Base-by-base conservation (phyloP, 2,888 invertebrate genomes). In the Meloe dianella region DNA sequence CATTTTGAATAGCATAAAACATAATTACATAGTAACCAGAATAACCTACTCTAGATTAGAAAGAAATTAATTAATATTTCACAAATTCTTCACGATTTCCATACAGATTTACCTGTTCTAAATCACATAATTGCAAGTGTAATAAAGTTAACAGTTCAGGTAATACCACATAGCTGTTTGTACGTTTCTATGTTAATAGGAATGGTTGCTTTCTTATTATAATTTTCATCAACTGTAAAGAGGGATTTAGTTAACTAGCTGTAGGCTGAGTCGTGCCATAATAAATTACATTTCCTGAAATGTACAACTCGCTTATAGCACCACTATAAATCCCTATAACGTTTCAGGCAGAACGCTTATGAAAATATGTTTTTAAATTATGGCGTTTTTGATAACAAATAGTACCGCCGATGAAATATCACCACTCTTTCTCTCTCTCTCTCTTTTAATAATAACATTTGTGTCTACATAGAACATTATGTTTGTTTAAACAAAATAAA, bases 311-410 rank as follows among this genome's bases (percentile, higher is more conserved):
- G 74, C 72, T 69, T 54, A 56, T 60, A 68, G 75, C 73, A 71
- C 64, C 71, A 74, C 73, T 60, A 75, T 76, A 76, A 77, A 75
- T 75, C 72, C 72, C 71, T 70, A 74, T 74, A 75, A 72, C 70
- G 71, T 74, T 74, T 71, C 73, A 69, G 68, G 71, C 12, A 24
- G 73, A 67, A 65, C 69, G 73, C 74, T 75, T 73, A 75, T 73
- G 72, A 77, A 76, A 77, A 77, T 75, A 73, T 73, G 74, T 73
- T 77, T 73, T 69, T 65, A 73, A 74, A 71, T 73, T 75, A 74
- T 74, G 66, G 73, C 73, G 58, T 75, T 76, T 75, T 72, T 73
- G 71, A 73, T 75, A 71, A 74, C 68, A 63, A 24, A 54, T 10
- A 24, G 54, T 57, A n/a, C 30, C 56, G 38, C 51, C 70, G 63